A percentile compares a stretch with the other conserved stretches of the same genome.
phyloP scores from a whole-genome alignment of 2,888 invertebrate genomes.

The Eueremaeus valkanovi region DNA sequence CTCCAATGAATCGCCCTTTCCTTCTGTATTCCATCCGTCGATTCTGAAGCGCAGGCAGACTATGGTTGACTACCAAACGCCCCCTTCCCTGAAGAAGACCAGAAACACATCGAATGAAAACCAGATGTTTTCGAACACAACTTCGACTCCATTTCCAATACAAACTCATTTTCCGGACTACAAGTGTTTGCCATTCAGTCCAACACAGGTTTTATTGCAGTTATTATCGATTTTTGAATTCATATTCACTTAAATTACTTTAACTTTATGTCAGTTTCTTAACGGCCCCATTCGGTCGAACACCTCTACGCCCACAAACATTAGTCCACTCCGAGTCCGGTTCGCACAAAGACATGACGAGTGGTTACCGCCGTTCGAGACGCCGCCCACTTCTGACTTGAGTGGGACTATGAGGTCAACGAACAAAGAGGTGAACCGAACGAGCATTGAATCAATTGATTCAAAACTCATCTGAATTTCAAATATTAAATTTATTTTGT shows the following conservation, averaged over 20 bases:
- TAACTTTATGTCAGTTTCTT: not conserved
- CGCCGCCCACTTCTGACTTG: slow-evolving; percentile 17
- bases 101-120: not conserved
- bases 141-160: not conserved
- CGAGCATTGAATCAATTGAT: too few relatives aligned
- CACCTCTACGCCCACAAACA: not conserved
- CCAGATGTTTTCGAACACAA: not conserved
- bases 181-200: slow-evolving; percentile 17
- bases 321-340: not conserved
- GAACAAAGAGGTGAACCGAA: slow-evolving; percentile 41
- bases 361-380: not conserved
- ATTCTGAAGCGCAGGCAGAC: slow-evolving; percentile 14
- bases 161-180: not conserved
- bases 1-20: slow-evolving; percentile 5
- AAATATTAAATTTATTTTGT: not conserved
- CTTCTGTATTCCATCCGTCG: not conserved
- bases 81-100: slow-evolving; percentile 24
- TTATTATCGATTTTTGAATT: too few relatives aligned
- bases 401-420: slow-evolving; percentile 29
- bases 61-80: slow-evolving; percentile 10
- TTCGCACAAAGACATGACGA: not conserved
- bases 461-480: too few relatives aligned
- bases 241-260: not conserved
- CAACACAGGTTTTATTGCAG: slow-evolving; percentile 21
- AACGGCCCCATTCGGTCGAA: slow-evolving; percentile 25